Conservation (phyloP, 2,888 invertebrate genomes). For the Drosophila leonis region DNA sequence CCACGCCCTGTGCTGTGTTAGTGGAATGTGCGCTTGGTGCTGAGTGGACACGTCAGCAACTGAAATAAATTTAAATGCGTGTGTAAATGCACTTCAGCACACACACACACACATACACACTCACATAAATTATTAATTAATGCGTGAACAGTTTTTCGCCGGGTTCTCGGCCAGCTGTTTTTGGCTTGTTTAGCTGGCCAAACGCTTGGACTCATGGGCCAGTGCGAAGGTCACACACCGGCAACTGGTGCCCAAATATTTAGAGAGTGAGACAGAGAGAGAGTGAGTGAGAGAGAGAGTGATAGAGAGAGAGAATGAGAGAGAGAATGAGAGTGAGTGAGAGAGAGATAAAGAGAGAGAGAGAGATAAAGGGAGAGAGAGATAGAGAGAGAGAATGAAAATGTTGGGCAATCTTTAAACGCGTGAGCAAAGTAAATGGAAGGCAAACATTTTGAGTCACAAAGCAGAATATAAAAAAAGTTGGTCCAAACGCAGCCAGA, state of each 20-base stretch:
- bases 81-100: slow-evolving; percentile 66
- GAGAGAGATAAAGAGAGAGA: no score
- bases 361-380: not conserved
- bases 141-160: slow-evolving; percentile 68
- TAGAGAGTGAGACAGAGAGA: not conserved
- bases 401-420: slow-evolving; percentile 53
- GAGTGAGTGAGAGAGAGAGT: not conserved
- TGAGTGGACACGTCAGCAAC: slow-evolving; percentile 42
- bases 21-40: not conserved
- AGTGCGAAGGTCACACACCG: slow-evolving; percentile 51
- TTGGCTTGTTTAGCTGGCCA: slow-evolving; percentile 9
- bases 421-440: slow-evolving; percentile 72
- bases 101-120: slow-evolving; percentile 12
- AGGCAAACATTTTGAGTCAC: slow-evolving; percentile 71
- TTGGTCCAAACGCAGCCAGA: slow-evolving; percentile 37
- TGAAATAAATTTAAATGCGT: slow-evolving; percentile 74
- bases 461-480: slow-evolving; percentile 51
- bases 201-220: slow-evolving; percentile 28
- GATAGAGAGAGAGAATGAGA: not conserved
- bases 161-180: slow-evolving; percentile 28
- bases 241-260: slow-evolving; percentile 6
- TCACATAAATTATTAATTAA: slow-evolving; percentile 74
- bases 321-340: not conserved
- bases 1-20: not conserved
- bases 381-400: not conserved